Percentiles rank a stretch among this genome's conserved stretches.
These are phyloP conservation scores for Cossypha polioptera DNA, from an alignment of 2,797 vertebrate genomes.

Conservation along the genomic window DNA sequence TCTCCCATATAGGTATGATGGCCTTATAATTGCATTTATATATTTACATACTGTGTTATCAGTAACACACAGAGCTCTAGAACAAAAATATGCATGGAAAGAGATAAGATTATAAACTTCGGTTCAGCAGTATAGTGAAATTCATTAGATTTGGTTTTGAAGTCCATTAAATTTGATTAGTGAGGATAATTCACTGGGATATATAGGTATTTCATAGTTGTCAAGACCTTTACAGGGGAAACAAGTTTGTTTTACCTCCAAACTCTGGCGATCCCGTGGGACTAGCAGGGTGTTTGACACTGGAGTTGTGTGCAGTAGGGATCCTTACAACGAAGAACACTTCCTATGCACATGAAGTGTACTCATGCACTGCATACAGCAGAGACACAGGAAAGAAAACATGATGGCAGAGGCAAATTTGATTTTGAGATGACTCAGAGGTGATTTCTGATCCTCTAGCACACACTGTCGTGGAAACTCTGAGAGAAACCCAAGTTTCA, in stretches of 20 bases:
- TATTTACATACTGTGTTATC: not conserved
- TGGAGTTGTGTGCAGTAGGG: accelerated
- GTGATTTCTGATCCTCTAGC: not conserved
- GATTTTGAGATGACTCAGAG: not conserved
- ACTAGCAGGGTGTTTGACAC: not conserved
- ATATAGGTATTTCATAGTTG: not conserved
- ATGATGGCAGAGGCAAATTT: not conserved
- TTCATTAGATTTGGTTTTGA: not conserved
- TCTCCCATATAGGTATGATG: not conserved
- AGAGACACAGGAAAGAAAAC: not conserved
- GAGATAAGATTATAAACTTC: not conserved
- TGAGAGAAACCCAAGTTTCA: not conserved
- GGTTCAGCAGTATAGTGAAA: not conserved
- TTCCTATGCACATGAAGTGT: not conserved
- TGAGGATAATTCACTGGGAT: not conserved
- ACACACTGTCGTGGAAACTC: not conserved
- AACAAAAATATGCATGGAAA: not conserved
- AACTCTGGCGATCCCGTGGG: accelerated
- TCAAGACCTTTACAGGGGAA: not conserved
- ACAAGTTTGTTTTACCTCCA: not conserved
- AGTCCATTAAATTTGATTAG: not conserved
- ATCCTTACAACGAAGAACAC: not conserved
- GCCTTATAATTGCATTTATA: not conserved
- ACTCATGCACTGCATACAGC: not conserved
- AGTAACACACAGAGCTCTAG: not conserved